These are phyloP conservation scores for Caracal caracal DNA, from an alignment of 2,113 vertebrate species.

Conservation along the genomic window DNA sequence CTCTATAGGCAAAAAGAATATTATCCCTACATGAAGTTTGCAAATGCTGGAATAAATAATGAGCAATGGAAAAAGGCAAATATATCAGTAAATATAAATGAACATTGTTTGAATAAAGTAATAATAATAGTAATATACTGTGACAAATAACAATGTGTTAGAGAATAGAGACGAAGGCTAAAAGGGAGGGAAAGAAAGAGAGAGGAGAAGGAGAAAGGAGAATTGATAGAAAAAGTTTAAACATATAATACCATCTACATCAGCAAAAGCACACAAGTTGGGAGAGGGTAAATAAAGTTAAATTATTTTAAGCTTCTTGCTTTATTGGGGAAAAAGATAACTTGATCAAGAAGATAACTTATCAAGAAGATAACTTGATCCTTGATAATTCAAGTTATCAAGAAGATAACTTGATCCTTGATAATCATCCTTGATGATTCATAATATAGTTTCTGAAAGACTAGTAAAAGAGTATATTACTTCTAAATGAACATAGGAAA, in stretches of 20 bases:
- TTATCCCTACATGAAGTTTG: neutral
- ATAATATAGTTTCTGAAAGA: neutral
- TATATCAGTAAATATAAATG: neutral
- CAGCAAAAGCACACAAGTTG: neutral
- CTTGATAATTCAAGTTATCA: neutral
- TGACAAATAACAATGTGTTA: neutral
- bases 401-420: neutral
- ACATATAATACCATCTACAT: neutral
- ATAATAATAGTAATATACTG: neutral
- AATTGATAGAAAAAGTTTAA: neutral
- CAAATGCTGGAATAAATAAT: neutral
- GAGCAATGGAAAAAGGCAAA: constrained; percentile 15
- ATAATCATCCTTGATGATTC: neutral
- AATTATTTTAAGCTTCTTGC: neutral
- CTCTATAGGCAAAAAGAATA: neutral
- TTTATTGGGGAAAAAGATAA: neutral
- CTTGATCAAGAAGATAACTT: neutral
- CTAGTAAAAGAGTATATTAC: neutral
- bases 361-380: neutral
- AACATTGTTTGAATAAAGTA: constrained; percentile 2
- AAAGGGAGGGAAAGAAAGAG: neutral
- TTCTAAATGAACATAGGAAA: neutral
- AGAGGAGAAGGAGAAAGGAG: neutral
- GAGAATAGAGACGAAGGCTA: neutral
- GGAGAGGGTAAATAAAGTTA: neutral